Conservation (phyloP, 2,888 invertebrate species). For the Xestia rhomboidea region DNA sequence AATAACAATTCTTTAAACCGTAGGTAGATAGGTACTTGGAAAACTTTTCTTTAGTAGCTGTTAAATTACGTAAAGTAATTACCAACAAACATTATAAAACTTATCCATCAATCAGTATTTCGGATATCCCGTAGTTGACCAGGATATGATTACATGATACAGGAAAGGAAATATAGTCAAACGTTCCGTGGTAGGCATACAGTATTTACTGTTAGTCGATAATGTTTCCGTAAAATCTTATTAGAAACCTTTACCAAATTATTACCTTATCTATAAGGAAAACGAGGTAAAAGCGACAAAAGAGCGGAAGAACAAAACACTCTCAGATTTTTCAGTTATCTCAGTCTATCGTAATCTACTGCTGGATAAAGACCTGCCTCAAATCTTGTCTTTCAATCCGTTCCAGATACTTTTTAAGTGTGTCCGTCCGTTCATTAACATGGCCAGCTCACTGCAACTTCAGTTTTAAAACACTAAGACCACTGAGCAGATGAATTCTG, state of each 20-base stretch:
- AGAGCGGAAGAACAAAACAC: background rate
- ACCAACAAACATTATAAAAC: background rate
- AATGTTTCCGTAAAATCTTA: constrained; percentile 11
- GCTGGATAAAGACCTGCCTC: background rate
- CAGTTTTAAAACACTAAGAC: background rate
- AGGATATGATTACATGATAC: background rate
- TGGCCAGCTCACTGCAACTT: background rate
- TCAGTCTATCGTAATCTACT: background rate
- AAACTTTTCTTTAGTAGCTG: background rate
- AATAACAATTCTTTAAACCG: background rate
- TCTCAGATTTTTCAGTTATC: background rate
- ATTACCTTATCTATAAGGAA: background rate
- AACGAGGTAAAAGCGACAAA: background rate
- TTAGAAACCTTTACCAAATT: background rate
- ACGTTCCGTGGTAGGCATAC: background rate
- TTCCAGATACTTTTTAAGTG: background rate
- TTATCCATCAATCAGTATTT: background rate
- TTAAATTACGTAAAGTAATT: background rate
- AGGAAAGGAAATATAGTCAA: constrained; percentile 15
- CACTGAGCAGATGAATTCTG: background rate
- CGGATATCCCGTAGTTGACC: constrained; percentile 18
- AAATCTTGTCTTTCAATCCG: background rate
- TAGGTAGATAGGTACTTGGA: background rate
- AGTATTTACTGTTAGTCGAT: background rate
- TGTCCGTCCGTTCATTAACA: background rate